These are phyloP conservation scores for Tachycineta bicolor DNA, from an alignment of 2,113 vertebrate genomes.

Conservation along the genomic window DNA sequence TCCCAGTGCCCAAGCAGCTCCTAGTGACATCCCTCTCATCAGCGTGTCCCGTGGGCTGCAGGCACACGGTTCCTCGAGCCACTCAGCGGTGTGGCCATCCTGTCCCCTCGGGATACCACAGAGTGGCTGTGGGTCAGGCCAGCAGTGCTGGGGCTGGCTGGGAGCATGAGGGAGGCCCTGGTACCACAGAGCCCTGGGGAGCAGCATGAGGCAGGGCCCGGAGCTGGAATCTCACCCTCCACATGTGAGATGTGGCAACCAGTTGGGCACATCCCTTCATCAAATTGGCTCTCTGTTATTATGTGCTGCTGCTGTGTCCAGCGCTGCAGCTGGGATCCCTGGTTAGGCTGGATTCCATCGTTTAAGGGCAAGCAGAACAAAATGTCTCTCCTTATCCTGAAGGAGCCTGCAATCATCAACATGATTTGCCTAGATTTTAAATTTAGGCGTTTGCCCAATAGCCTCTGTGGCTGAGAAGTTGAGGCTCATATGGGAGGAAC, in stretches of 20 bases:
- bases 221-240: background rate
- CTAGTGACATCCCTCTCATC: background rate
- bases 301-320: background rate
- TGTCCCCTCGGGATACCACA: background rate
- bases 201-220: accelerated
- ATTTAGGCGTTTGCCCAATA: background rate
- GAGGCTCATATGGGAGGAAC: background rate
- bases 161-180: background rate
- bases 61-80: accelerated
- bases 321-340: background rate
- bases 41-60: accelerated
- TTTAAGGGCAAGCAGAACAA: constrained; percentile 26
- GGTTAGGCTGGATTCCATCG: background rate
- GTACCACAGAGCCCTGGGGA: background rate
- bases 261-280: background rate
- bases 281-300: background rate
- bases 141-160: background rate
- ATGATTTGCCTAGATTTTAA: constrained; percentile 30
- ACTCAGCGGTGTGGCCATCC: accelerated
- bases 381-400: background rate
- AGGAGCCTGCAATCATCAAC: background rate
- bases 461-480: background rate
- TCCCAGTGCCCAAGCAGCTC: background rate
- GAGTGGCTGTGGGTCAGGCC: background rate
- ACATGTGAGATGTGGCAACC: background rate